Percentiles rank a stretch among this genome's conserved stretches.
These are phyloP conservation scores for Oreochromis grahami DNA, from an alignment of 2,797 vertebrate genomes.

Conservation along the genomic window DNA sequence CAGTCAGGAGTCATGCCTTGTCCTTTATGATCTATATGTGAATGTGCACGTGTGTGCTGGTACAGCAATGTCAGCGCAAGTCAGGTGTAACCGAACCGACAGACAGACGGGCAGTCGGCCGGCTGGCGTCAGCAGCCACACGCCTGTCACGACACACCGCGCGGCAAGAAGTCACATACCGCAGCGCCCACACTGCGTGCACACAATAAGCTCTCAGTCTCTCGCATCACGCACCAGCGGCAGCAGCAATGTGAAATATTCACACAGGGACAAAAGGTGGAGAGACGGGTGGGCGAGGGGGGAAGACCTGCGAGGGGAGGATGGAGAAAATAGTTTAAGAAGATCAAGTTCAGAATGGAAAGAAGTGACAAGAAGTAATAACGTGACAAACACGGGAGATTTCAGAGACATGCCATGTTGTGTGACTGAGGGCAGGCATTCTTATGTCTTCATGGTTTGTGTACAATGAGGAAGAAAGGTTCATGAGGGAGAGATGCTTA, in stretches of 20 bases:
- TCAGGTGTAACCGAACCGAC: slow-evolving; percentile 77
- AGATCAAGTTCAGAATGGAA: neutral
- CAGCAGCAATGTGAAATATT: slow-evolving; percentile 83
- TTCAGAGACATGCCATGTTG: neutral
- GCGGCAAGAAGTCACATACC: slow-evolving; percentile 74
- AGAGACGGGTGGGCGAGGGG: slow-evolving; percentile 17
- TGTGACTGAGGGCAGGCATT: neutral
- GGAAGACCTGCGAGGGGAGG: slow-evolving; percentile 31
- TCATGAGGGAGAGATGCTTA: neutral
- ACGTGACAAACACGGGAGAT: neutral
- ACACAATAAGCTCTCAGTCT: slow-evolving; percentile 80
- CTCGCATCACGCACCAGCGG: slow-evolving; percentile 77
- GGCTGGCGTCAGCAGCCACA: slow-evolving; percentile 79
- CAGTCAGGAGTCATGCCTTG: neutral
- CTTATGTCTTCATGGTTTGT: neutral
- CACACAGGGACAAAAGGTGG: slow-evolving; percentile 75
- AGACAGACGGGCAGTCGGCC: slow-evolving; percentile 63
- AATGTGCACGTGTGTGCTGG: slow-evolving; percentile 27
- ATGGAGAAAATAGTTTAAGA: slow-evolving; percentile 35
- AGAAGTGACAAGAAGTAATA: neutral
- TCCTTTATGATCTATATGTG: neutral
- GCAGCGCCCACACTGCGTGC: slow-evolving; percentile 71
- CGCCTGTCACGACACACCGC: slow-evolving; percentile 75
- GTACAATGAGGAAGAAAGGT: neutral
- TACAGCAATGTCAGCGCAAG: slow-evolving; percentile 46